Percentiles rank a stretch among this genome's conserved stretches.
These are phyloP conservation scores for Carabus problematicus DNA, from an alignment of 2,888 invertebrate species.

Conservation along the genomic window DNA sequence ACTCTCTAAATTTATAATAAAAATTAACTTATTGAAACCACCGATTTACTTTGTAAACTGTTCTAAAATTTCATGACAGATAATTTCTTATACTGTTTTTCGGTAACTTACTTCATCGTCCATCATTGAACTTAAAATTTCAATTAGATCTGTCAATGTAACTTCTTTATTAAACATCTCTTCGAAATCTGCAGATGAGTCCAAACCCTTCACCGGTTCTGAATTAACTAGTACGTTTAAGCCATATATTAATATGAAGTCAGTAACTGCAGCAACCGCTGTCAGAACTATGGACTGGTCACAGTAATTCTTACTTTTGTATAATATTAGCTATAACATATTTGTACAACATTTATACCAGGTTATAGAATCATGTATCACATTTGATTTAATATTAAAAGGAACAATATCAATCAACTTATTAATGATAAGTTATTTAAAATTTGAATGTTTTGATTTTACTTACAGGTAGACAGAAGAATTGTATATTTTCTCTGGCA, in stretches of 20 bases:
- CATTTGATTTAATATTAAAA: background rate
- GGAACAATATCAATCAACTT: background rate
- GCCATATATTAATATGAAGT: slow-evolving; percentile 18
- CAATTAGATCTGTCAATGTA: slow-evolving; percentile 22
- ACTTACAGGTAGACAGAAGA: slow-evolving; percentile 28
- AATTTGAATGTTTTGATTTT: background rate
- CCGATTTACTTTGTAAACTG: too few relatives aligned
- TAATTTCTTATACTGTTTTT: background rate
- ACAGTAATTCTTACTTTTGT: slow-evolving; percentile 1
- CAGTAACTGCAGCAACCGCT: slow-evolving; percentile 13
- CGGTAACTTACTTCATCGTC: slow-evolving; percentile 19
- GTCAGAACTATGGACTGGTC: slow-evolving; percentile 2
- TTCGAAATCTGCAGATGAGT: slow-evolving; percentile 24
- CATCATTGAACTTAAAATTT: slow-evolving; percentile 16
- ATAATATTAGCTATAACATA: slow-evolving; percentile 19
- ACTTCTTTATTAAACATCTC: slow-evolving; percentile 10
- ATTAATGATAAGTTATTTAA: too few relatives aligned
- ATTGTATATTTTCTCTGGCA: slow-evolving; percentile 22
- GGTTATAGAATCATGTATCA: background rate
- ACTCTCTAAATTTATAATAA: too few relatives aligned
- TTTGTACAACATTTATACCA: background rate
- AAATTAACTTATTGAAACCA: too few relatives aligned
- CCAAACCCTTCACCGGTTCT: background rate
- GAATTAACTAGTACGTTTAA: background rate
- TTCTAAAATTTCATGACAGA: slow-evolving; percentile 1